Evolutionary conservation across 2,797 vertebrate species (phyloP).

Genomic region (Ctenochaetus hawaiiensis): DNA sequence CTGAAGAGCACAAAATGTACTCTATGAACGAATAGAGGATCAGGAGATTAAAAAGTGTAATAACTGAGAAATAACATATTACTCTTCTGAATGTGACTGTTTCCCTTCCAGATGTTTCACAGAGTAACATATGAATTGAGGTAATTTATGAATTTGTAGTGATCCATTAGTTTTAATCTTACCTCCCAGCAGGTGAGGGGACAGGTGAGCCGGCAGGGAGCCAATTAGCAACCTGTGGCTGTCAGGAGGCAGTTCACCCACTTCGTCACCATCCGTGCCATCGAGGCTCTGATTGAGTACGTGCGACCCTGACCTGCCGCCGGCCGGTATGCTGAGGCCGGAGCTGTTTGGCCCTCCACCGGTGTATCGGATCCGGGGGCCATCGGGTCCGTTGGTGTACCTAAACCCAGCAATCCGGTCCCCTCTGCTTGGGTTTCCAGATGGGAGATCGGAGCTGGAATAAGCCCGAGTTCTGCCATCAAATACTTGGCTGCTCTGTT

Average conservation of each 20-base stretch:
- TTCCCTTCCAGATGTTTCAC: not conserved
- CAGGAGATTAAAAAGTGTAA: not conserved
- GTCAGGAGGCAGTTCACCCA: slow-evolving; percentile 79
- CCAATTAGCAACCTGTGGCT: slow-evolving; percentile 92
- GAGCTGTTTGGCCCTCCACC: slow-evolving; percentile 75
- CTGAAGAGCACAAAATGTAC: not conserved
- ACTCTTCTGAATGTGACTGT: not conserved
- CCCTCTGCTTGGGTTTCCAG: slow-evolving; percentile 79
- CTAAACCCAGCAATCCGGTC: slow-evolving; percentile 85
- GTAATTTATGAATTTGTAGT: not conserved
- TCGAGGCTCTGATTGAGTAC: slow-evolving; percentile 85
- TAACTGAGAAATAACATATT: not conserved
- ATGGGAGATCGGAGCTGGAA: slow-evolving; percentile 93
- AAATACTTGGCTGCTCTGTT: slow-evolving; percentile 90
- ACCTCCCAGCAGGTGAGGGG: slow-evolving; percentile 95
- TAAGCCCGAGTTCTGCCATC: slow-evolving; percentile 92
- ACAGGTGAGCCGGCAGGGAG: slow-evolving; percentile 94
- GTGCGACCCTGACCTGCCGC: slow-evolving; percentile 87
- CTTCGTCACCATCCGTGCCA: slow-evolving; percentile 78
- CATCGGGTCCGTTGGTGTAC: slow-evolving; percentile 82
- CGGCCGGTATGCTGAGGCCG: slow-evolving; percentile 88
- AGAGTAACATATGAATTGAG: too few relatives aligned
- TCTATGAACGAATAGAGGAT: slow-evolving; percentile 1
- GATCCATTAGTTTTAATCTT: slow-evolving; percentile 59
- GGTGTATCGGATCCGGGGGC: slow-evolving; percentile 82